Conservation (phyloP, 2,888 invertebrate species). For the Tenthredo notha region DNA sequence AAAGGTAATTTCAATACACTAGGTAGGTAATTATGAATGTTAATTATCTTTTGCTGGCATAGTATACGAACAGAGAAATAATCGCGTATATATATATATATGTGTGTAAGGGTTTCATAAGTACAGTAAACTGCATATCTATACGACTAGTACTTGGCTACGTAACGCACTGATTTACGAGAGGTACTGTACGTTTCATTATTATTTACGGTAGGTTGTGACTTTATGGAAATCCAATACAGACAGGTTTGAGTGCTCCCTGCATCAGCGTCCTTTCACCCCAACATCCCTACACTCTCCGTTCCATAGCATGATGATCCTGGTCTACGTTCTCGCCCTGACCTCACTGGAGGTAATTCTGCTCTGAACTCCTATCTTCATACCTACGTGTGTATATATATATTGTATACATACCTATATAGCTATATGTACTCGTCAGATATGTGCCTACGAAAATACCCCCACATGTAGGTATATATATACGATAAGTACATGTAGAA, state of each 20-base stretch:
- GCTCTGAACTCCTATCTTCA: background rate
- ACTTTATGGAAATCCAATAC: slow-evolving; percentile 52
- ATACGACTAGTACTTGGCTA: slow-evolving; percentile 11
- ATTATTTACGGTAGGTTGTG: slow-evolving; percentile 42
- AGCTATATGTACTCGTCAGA: background rate
- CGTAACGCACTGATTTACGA: slow-evolving; percentile 44
- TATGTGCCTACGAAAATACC: background rate
- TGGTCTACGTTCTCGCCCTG: background rate
- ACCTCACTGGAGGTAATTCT: slow-evolving; percentile 22
- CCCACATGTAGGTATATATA: background rate
- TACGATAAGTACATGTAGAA: background rate
- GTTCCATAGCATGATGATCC: background rate
- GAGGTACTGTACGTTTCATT: slow-evolving; percentile 33
- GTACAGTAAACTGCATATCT: background rate
- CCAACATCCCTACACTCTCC: background rate
- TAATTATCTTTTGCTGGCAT: background rate
- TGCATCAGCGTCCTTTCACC: slow-evolving; percentile 32
- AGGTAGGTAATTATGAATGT: background rate
- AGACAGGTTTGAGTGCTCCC: slow-evolving; percentile 31
- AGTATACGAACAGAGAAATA: background rate
- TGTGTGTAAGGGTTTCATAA: background rate
- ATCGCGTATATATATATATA: background rate
- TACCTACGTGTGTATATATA: background rate
- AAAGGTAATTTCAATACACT: background rate
- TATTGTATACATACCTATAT: too few relatives aligned